A percentile compares a stretch with the other conserved stretches of the same genome.
phyloP scores from a whole-genome alignment of 2,888 invertebrate genomes.

The Gortyna flavago region DNA sequence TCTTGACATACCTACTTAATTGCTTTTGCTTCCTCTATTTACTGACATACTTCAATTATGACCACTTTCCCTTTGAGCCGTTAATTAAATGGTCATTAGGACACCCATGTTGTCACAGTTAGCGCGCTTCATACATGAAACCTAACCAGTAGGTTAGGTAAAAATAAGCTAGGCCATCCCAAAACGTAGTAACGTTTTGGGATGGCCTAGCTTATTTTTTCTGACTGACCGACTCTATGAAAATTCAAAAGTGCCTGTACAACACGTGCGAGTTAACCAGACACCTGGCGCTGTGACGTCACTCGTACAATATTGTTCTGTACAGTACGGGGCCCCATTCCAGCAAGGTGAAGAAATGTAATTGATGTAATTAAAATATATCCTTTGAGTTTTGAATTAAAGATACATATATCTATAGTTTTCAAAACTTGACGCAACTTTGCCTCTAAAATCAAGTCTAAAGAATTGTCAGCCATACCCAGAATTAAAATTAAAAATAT shows the following conservation, averaged over 20 bases:
- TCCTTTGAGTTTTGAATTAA: background rate
- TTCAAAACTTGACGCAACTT: background rate
- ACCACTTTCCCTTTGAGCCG: constrained; percentile 2
- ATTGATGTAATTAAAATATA: background rate
- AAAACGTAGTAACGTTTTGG: no score
- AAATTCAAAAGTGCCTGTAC: background rate
- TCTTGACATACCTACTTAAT: constrained; percentile 14
- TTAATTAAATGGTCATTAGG: constrained; percentile 21
- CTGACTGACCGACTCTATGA: background rate
- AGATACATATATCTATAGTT: background rate
- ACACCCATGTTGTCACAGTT: constrained; percentile 1
- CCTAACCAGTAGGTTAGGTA: no score
- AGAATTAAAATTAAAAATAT: no score
- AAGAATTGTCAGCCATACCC: background rate
- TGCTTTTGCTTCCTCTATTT: constrained; percentile 28
- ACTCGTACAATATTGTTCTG: no score
- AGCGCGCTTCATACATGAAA: background rate
- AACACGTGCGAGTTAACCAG: background rate
- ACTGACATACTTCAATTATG: constrained; percentile 21
- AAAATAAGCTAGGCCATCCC: no score
- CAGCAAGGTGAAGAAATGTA: background rate
- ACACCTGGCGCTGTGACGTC: no score
- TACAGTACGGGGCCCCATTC: no score
- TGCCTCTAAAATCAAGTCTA: background rate
- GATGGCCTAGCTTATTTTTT: background rate